Percentiles rank a stretch among this genome's conserved stretches.
Conservation (phyloP, 2,113 vertebrate species). For the Takifugu bimaculatus region DNA sequence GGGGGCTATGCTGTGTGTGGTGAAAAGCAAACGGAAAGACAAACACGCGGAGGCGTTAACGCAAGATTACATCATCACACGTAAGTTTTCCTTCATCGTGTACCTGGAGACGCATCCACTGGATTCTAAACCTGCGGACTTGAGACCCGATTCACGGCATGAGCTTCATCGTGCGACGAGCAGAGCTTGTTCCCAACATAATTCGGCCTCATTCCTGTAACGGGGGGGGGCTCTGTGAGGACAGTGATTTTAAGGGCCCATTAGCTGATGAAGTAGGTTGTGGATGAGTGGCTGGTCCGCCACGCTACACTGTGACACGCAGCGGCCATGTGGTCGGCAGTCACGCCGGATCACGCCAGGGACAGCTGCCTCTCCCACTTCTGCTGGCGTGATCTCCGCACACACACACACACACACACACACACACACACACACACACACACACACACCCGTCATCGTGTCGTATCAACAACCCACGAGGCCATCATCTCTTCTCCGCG, state of each 20-base stretch:
- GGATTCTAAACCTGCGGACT: too few relatives aligned
- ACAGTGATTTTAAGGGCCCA: slow-evolving; percentile 32
- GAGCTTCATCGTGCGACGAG: slow-evolving; percentile 3
- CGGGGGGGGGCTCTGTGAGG: slow-evolving; percentile 7
- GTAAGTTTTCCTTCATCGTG: slow-evolving; percentile 72
- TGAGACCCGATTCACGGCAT: too few relatives aligned
- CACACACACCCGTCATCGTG: slow-evolving; percentile 26
- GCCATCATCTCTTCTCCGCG: slow-evolving; percentile 41
- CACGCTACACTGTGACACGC: slow-evolving; percentile 46
- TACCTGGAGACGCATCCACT: neutral
- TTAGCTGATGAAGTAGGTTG: slow-evolving; percentile 56
- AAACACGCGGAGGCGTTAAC: slow-evolving; percentile 91
- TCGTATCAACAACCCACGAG: slow-evolving; percentile 45
- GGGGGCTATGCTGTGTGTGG: slow-evolving; percentile 94
- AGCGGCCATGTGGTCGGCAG: slow-evolving; percentile 51
- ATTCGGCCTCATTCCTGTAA: neutral
- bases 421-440: slow-evolving; percentile 7
- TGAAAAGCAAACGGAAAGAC: slow-evolving; percentile 90
- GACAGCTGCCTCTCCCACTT: slow-evolving; percentile 40
- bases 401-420: slow-evolving; percentile 6
- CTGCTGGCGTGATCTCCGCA: slow-evolving; percentile 51
- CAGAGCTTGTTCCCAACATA: slow-evolving; percentile 6
- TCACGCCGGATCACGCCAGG: slow-evolving; percentile 50
- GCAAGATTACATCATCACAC: slow-evolving; percentile 98
- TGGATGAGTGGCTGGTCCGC: slow-evolving; percentile 48